phyloP scores from a whole-genome alignment of 2,113 vertebrate genomes.

The Nettapus auritus region DNA sequence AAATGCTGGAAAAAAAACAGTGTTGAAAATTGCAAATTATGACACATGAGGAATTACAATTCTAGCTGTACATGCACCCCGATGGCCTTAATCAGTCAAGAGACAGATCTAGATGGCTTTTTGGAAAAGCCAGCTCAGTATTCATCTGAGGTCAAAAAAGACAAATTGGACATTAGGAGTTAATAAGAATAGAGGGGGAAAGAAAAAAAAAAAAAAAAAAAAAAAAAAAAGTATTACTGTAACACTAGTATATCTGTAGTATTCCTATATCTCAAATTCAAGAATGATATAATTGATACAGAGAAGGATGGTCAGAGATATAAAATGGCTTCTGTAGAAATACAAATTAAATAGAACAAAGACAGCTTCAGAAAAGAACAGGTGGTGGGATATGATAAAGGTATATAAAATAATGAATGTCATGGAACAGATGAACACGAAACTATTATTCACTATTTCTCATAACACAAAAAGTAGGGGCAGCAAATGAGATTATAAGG shows the following conservation, averaged over 20 bases:
- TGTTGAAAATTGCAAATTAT: not conserved
- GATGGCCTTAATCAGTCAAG: not conserved
- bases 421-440: not conserved
- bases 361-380: not conserved
- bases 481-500: conserved; percentile 25
- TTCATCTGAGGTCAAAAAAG: not conserved
- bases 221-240: not conserved
- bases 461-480: not conserved
- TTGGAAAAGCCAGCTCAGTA: not conserved
- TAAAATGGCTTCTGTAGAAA: not conserved
- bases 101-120: not conserved
- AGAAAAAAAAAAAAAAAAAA: not conserved
- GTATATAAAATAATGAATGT: not conserved
- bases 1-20: not conserved
- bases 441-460: not conserved
- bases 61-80: not conserved
- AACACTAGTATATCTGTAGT: not conserved
- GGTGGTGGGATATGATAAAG: not conserved
- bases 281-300: not conserved
- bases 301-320: not conserved
- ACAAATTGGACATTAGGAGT: not conserved
- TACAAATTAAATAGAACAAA: conserved; percentile 18
- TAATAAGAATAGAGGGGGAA: not conserved
- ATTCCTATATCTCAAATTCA: not conserved
- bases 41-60: not conserved